Evolutionary conservation across 2,888 invertebrate species (phyloP).

Genomic region (Eristalis intricaria): DNA sequence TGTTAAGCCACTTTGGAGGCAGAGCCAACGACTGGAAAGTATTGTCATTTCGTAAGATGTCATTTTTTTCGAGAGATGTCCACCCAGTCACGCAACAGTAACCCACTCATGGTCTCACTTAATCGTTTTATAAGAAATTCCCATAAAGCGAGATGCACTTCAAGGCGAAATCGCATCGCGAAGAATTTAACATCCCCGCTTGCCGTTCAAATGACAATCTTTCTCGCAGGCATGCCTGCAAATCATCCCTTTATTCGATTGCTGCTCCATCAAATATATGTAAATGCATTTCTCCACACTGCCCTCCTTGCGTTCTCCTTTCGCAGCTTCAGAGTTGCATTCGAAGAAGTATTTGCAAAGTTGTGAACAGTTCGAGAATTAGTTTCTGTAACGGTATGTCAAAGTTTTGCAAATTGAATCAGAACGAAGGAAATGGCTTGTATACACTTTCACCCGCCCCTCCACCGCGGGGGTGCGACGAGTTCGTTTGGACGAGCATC

Average conservation of each 20-base stretch:
- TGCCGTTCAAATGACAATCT: neutral
- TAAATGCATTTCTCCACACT: neutral
- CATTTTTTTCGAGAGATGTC: no score
- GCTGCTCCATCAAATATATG: neutral
- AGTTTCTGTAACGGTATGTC: constrained; percentile 42
- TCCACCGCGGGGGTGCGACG: neutral
- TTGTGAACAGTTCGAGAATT: constrained; percentile 24
- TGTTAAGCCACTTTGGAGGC: no score
- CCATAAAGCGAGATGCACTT: neutral
- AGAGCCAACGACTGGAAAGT: no score
- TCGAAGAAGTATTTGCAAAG: neutral
- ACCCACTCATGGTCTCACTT: neutral
- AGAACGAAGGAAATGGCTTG: constrained; percentile 30
- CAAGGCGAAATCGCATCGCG: neutral
- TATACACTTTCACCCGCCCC: neutral
- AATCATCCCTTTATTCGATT: neutral
- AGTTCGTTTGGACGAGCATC: neutral
- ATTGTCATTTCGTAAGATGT: no score
- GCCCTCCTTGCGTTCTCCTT: neutral
- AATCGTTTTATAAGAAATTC: neutral
- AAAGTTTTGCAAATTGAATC: constrained; percentile 47
- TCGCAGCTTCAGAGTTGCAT: neutral
- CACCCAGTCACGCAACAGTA: neutral
- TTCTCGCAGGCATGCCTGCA: neutral
- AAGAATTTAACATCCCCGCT: neutral